phyloP scores from a whole-genome alignment of 1,140 invertebrate species.

The Antheraea mylitta region DNA sequence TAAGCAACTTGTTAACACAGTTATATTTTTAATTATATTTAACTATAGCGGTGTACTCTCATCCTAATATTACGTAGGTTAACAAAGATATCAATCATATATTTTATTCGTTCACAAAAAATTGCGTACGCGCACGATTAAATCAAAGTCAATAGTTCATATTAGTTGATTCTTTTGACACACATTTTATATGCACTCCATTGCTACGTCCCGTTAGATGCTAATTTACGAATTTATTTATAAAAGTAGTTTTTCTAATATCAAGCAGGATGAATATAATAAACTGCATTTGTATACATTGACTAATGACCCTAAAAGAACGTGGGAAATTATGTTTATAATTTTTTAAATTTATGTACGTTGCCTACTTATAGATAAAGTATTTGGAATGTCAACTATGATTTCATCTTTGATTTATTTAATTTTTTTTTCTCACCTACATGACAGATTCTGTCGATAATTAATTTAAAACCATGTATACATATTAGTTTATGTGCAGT shows the following conservation, averaged over 20 bases:
- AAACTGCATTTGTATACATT: conserved; percentile 19
- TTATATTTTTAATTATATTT: no score
- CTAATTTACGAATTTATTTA: conserved; percentile 9
- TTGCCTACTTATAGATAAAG: conserved; percentile 7
- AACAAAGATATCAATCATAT: conserved; percentile 10
- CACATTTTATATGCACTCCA: conserved; percentile 15
- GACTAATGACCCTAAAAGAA: conserved; percentile 18
- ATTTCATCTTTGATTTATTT: not conserved
- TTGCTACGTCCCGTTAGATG: conserved; percentile 17
- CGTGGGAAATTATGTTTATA: conserved; percentile 18
- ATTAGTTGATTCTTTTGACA: conserved; percentile 14
- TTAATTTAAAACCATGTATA: not conserved
- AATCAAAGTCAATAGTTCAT: conserved; percentile 5
- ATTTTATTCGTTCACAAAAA: not conserved
- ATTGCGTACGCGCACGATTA: not conserved
- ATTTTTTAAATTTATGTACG: conserved; percentile 19
- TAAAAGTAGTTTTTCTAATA: conserved; percentile 7
- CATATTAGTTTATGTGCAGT: not conserved
- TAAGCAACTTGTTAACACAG: no score
- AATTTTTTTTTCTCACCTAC: not conserved
- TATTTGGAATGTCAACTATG: not conserved
- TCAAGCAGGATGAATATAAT: conserved; percentile 10
- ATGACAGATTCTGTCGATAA: not conserved
- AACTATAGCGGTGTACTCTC: not conserved
- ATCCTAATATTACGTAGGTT: not conserved